Evolutionary conservation across 2,888 invertebrate genomes (phyloP).

Genomic region (Notodonta ziczac): DNA sequence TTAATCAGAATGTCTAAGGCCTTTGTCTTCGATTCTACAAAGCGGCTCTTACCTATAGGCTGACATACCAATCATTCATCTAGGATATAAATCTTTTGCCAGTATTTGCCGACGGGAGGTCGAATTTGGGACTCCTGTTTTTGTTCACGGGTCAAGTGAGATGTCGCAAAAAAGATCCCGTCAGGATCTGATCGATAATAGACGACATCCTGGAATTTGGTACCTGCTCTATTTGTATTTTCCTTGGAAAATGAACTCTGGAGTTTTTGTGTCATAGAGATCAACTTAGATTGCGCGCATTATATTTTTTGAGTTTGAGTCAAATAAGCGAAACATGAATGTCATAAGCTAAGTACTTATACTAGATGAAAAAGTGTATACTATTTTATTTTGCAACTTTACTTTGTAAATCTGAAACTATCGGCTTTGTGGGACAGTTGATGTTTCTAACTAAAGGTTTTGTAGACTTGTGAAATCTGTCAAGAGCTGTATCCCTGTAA

Average conservation of each 20-base stretch:
- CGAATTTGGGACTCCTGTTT: slow-evolving; percentile 59
- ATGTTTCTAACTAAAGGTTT: too few relatives aligned
- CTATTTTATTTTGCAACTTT: too few relatives aligned
- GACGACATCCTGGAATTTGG: slow-evolving; percentile 35
- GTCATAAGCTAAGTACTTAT: too few relatives aligned
- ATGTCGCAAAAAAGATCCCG: slow-evolving; percentile 59
- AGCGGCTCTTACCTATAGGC: slow-evolving; percentile 39
- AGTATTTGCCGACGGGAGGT: slow-evolving; percentile 60
- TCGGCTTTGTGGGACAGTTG: too few relatives aligned
- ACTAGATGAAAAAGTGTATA: too few relatives aligned
- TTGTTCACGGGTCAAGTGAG: slow-evolving; percentile 64
- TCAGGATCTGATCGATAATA: slow-evolving; percentile 62
- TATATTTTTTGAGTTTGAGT: too few relatives aligned
- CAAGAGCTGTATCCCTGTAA: too few relatives aligned
- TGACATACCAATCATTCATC: slow-evolving; percentile 61
- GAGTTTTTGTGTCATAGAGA: too few relatives aligned
- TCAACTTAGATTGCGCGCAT: too few relatives aligned
- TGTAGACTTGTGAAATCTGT: too few relatives aligned
- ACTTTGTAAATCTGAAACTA: too few relatives aligned
- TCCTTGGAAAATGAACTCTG: not conserved
- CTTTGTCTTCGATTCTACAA: slow-evolving; percentile 45
- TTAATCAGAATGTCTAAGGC: slow-evolving; percentile 37
- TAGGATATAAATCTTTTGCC: slow-evolving; percentile 67
- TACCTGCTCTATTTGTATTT: not conserved
- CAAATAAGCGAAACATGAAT: too few relatives aligned